These are phyloP conservation scores for Phataginus tetradactyla DNA, from an alignment of 2,797 vertebrate genomes.

Conservation along the genomic window DNA sequence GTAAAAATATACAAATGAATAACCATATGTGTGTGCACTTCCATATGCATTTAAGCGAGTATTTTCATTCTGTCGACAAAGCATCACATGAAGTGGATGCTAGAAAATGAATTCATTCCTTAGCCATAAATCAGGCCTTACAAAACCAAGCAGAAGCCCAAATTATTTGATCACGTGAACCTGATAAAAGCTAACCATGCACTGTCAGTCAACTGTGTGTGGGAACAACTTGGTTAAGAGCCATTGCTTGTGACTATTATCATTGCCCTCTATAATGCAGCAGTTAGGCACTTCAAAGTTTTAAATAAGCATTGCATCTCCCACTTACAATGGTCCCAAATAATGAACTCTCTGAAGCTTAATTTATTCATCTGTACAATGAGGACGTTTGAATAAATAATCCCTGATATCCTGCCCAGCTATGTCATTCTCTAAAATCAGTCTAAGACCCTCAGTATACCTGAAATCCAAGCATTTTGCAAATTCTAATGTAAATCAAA, in stretches of 20 bases:
- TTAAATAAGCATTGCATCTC: background rate
- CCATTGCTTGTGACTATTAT: background rate
- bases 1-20: slow-evolving; percentile 57
- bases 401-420: background rate
- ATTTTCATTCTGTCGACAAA: slow-evolving; percentile 67
- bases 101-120: slow-evolving; percentile 63
- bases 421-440: background rate
- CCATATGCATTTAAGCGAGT: background rate
- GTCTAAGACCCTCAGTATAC: background rate
- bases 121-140: background rate
- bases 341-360: background rate
- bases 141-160: slow-evolving; percentile 24
- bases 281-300: background rate
- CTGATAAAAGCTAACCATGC: background rate
- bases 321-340: background rate
- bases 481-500: slow-evolving; percentile 33
- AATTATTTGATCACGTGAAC: slow-evolving; percentile 60
- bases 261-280: background rate
- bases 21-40: background rate
- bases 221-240: background rate
- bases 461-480: background rate
- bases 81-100: slow-evolving; percentile 56
- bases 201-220: background rate
- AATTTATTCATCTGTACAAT: background rate
- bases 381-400: background rate